phyloP scores from a whole-genome alignment of 2,797 vertebrate genomes.

The Lepilemur ruficaudatus region DNA sequence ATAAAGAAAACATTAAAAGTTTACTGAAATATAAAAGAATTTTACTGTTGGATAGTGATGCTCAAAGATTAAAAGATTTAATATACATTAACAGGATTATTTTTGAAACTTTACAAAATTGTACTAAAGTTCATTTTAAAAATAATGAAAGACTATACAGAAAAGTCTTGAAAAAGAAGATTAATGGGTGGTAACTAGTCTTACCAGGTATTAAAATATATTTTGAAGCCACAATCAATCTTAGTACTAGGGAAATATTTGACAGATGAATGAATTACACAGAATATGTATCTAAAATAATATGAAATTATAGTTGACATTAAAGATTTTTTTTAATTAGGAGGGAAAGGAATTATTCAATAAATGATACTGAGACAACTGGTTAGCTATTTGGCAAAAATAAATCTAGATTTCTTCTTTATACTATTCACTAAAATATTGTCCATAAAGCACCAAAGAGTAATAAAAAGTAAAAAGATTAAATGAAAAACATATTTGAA shows the following conservation, averaged over 20 bases:
- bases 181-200: not conserved
- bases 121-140: not conserved
- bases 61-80: not conserved
- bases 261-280: not conserved
- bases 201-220: not conserved
- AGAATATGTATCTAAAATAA: not conserved
- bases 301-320: not conserved
- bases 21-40: not conserved
- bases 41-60: not conserved
- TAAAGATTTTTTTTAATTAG: conserved; percentile 9
- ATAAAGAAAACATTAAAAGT: not conserved
- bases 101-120: not conserved
- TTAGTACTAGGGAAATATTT: not conserved
- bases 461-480: not conserved
- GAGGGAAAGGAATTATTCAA: not conserved
- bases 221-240: not conserved
- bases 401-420: conserved; percentile 23
- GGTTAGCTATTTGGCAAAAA: not conserved
- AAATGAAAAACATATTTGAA: not conserved
- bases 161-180: not conserved
- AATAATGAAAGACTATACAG: not conserved
- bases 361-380: not conserved
- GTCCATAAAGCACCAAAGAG: not conserved
- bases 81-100: not conserved
- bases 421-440: not conserved